Evolutionary conservation across 2,797 vertebrate genomes (phyloP).

Genomic region (Sciaenops ocellatus): DNA sequence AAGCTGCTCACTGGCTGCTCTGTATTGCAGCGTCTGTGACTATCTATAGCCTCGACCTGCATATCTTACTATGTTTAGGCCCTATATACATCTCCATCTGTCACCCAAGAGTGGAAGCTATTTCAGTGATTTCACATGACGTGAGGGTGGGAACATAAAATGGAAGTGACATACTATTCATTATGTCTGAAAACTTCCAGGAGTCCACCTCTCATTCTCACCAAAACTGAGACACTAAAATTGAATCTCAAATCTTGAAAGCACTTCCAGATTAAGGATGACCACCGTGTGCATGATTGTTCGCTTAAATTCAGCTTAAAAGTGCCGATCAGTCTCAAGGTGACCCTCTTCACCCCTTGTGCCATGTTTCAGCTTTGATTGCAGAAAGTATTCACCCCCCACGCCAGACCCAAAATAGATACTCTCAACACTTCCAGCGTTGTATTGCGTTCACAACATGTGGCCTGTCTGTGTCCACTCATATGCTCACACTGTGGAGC

Average conservation of each 20-base stretch:
- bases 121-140: conserved; percentile 72
- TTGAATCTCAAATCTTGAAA: neutral
- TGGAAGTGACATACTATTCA: conserved; percentile 17
- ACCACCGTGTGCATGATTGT: neutral
- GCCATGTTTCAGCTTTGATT: conserved; percentile 40
- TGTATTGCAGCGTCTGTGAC: conserved; percentile 52
- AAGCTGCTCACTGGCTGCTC: conserved; percentile 59
- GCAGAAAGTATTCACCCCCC: conserved; percentile 55
- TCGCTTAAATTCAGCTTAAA: neutral
- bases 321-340: conserved; percentile 33
- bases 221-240: neutral
- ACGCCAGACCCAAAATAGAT: conserved; percentile 69
- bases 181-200: neutral
- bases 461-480: conserved; percentile 11
- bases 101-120: conserved; percentile 70
- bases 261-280: neutral
- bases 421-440: conserved; percentile 41
- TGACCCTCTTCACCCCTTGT: conserved; percentile 51
- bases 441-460: conserved; percentile 50
- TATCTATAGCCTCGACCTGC: conserved; percentile 76
- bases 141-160: conserved; percentile 28
- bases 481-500: neutral
- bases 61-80: conserved; percentile 79
- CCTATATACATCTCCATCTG: conserved; percentile 75
- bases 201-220: neutral